Conservation (phyloP, 2,113 vertebrate species). For the Crocuta crocuta region DNA sequence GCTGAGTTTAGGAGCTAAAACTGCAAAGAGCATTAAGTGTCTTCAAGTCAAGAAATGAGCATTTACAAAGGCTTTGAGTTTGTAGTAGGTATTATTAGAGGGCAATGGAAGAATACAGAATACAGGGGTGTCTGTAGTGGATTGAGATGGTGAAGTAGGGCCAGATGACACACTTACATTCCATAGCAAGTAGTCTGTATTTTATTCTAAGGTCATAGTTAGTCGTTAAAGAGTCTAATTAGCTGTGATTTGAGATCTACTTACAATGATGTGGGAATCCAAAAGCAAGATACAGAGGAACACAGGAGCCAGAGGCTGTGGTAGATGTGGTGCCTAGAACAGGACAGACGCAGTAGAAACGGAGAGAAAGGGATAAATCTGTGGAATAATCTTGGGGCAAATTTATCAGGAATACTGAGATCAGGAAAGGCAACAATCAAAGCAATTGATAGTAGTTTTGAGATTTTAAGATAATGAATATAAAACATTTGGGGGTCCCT, state of each 20-base stretch:
- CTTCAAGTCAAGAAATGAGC: neutral
- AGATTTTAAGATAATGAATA: neutral
- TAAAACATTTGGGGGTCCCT: neutral
- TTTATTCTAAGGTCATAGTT: neutral
- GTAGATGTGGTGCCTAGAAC: neutral
- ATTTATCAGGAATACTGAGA: neutral
- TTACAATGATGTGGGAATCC: neutral
- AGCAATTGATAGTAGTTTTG: neutral
- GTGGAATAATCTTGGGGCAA: neutral
- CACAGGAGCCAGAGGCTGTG: neutral
- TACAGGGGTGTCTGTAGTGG: neutral
- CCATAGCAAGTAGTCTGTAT: neutral
- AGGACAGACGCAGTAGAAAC: neutral
- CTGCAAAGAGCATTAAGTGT: neutral
- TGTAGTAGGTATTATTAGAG: neutral
- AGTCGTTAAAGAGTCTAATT: neutral
- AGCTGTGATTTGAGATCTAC: neutral
- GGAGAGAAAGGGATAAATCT: neutral
- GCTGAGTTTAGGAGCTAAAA: neutral
- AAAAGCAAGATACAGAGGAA: neutral
- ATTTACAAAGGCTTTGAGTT: neutral
- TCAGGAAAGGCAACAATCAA: neutral
- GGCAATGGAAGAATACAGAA: neutral
- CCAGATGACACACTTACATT: neutral
- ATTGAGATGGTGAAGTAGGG: neutral